Conservation (phyloP, 2,888 invertebrate genomes). For the Thyatira batis region DNA sequence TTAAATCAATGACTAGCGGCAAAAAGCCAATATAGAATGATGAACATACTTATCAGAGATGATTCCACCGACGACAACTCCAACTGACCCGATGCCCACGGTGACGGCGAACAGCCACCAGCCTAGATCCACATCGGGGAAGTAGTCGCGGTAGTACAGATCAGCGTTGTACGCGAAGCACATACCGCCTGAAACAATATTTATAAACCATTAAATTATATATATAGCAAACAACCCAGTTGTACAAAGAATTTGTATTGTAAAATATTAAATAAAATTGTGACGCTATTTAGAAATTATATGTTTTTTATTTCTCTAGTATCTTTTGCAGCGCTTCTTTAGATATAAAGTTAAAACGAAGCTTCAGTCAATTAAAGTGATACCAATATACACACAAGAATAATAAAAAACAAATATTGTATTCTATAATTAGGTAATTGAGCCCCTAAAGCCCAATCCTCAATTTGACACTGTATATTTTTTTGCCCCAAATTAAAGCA, state of each 20-base stretch:
- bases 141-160: constrained; percentile 92
- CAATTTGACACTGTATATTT: background rate
- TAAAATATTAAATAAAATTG: no score
- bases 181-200: constrained; percentile 87
- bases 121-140: constrained; percentile 93
- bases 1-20: no score
- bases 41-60: constrained; percentile 87
- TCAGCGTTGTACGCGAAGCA: constrained; percentile 96
- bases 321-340: no score
- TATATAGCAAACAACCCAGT: no score
- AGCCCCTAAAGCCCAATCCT: constrained; percentile 1
- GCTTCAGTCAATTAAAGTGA: no score
- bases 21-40: background rate
- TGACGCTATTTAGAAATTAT: no score
- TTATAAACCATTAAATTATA: background rate
- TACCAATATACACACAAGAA: no score
- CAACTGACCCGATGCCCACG: constrained; percentile 91
- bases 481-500: background rate
- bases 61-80: constrained; percentile 87
- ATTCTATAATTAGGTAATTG: no score
- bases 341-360: no score
- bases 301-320: background rate
- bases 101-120: constrained; percentile 96
- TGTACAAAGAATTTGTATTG: no score
- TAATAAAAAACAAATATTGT: no score